Conservation (phyloP, 2,888 invertebrate species). For the Mellilla xanthometata region DNA sequence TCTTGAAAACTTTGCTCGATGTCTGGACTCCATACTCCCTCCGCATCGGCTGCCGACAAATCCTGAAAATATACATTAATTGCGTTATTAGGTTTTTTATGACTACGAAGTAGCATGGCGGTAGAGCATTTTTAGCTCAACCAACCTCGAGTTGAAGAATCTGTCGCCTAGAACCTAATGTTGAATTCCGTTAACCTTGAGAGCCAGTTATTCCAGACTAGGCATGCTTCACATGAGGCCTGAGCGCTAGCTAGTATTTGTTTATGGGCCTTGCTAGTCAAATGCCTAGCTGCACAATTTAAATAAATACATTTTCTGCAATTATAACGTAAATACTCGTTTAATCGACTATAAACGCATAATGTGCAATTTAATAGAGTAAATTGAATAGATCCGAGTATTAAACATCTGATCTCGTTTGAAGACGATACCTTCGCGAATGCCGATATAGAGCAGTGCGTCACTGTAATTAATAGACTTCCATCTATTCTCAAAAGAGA, state of each 20-base stretch:
- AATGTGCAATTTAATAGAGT: constrained; percentile 4
- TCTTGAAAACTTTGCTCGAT: constrained; percentile 99
- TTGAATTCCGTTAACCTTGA: too few relatives aligned
- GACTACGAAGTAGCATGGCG: too few relatives aligned
- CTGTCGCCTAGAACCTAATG: too few relatives aligned
- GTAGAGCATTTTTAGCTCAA: too few relatives aligned
- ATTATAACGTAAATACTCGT: too few relatives aligned
- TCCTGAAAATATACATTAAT: constrained; percentile 83
- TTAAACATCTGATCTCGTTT: constrained; percentile 56
- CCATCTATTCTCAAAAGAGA: constrained; percentile 74
- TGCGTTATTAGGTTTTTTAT: too few relatives aligned
- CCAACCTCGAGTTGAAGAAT: too few relatives aligned
- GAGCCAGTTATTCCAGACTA: too few relatives aligned
- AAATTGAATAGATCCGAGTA: constrained; percentile 20
- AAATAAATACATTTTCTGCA: too few relatives aligned
- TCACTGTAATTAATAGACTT: constrained; percentile 77
- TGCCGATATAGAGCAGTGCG: constrained; percentile 55
- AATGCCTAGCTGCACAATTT: constrained; percentile 2
- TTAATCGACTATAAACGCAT: neutral
- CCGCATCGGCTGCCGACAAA: constrained; percentile 97
- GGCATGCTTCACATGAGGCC: too few relatives aligned
- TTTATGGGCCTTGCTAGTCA: too few relatives aligned
- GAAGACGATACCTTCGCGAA: constrained; percentile 38
- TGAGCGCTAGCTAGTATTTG: too few relatives aligned
- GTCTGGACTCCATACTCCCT: constrained; percentile 99